Conservation (phyloP, 2,797 vertebrate species). For the Protonibea diacanthus region DNA sequence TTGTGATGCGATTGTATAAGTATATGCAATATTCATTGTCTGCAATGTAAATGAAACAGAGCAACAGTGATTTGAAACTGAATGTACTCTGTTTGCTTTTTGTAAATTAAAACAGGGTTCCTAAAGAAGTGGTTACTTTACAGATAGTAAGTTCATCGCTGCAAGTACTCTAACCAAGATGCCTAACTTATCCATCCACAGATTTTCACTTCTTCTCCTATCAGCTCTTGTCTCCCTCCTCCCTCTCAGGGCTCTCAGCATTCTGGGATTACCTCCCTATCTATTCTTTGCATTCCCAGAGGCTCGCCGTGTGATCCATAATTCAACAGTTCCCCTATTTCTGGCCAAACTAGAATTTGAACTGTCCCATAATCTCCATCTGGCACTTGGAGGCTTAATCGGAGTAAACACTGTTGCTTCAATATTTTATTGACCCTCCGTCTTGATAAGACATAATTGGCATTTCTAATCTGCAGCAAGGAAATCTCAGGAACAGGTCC, state of each 20-base stretch:
- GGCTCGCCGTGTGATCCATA: constrained; percentile 80
- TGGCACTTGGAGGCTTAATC: constrained; percentile 82
- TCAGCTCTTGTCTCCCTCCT: constrained; percentile 73
- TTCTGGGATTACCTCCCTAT: constrained; percentile 83
- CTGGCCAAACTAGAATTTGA: constrained; percentile 78
- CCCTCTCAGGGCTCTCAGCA: constrained; percentile 67
- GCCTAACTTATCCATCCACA: constrained; percentile 54
- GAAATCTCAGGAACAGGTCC: constrained; percentile 66
- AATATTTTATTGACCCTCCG: constrained; percentile 82
- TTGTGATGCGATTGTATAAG: constrained; percentile 64
- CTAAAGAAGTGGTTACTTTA: constrained; percentile 40
- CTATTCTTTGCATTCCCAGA: constrained; percentile 80
- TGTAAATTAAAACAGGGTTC: constrained; percentile 33
- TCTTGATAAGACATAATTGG: constrained; percentile 82
- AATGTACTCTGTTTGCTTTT: constrained; percentile 21
- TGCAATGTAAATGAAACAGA: constrained; percentile 43
- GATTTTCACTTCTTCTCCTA: constrained; percentile 61
- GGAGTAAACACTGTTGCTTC: constrained; percentile 82
- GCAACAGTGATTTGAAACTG: constrained; percentile 47
- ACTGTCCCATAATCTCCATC: constrained; percentile 82
- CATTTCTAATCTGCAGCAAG: constrained; percentile 79
- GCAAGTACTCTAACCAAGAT: constrained; percentile 62
- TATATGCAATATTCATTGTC: constrained; percentile 41
- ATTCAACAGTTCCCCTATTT: constrained; percentile 81
- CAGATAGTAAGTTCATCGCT: constrained; percentile 46